phyloP scores from a whole-genome alignment of 2,797 vertebrate species.

The Oreortyx pictus region DNA sequence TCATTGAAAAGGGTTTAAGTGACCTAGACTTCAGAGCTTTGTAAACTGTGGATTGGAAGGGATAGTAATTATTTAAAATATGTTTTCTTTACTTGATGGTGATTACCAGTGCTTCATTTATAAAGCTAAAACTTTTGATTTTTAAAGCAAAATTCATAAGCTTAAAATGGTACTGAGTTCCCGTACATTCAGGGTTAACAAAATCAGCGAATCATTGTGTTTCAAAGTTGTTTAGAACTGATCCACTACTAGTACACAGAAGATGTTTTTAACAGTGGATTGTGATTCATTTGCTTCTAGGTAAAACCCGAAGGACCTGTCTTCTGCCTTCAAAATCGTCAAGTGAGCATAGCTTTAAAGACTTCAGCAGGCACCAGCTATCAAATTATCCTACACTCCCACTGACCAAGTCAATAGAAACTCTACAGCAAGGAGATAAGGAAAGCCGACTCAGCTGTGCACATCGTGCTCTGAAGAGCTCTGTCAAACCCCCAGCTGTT shows the following conservation, averaged over 20 bases:
- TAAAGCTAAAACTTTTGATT: background rate
- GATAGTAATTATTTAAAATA: background rate
- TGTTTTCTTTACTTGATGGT: background rate
- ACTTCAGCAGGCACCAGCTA: constrained; percentile 83
- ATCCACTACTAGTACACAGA: background rate
- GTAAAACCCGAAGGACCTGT: constrained; percentile 86
- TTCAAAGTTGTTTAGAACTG: background rate
- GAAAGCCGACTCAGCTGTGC: constrained; percentile 78
- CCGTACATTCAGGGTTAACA: background rate
- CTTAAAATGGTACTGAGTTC: background rate
- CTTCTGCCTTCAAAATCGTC: constrained; percentile 83
- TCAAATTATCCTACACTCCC: constrained; percentile 88
- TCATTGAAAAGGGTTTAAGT: background rate
- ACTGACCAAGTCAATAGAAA: constrained; percentile 83
- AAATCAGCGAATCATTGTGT: background rate
- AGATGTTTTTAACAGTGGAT: background rate
- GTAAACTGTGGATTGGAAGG: background rate
- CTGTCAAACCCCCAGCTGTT: constrained; percentile 77
- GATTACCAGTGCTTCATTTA: background rate
- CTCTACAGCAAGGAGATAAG: constrained; percentile 79
- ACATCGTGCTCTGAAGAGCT: constrained; percentile 76
- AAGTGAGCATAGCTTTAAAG: constrained; percentile 80
- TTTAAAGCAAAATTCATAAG: background rate
- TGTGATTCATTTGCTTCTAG: constrained; percentile 80
- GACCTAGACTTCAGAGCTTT: background rate